Conservation (phyloP, 64 coral and sea anemone genomes). For the Pocillopora verrucosa region DNA sequence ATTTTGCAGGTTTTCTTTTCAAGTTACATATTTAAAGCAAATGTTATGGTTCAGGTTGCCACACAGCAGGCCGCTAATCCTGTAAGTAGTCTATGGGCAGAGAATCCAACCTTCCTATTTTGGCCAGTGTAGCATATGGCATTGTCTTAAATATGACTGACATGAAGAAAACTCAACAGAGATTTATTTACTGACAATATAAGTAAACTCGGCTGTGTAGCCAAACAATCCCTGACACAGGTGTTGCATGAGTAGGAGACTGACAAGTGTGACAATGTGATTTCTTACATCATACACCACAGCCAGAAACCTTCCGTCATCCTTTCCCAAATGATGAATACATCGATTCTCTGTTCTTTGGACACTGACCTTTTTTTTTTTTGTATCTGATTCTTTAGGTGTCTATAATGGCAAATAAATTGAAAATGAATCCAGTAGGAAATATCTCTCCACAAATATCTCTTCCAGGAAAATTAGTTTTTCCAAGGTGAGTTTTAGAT, state of each 20-base stretch:
- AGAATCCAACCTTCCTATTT: no score
- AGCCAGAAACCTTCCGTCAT: no score
- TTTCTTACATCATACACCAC: no score
- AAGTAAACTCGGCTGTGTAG: no score
- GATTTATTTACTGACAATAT: no score
- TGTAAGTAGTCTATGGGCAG: conserved; percentile 49
- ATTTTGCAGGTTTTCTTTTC: conserved; percentile 92
- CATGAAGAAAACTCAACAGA: no score
- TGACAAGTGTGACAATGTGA: no score
- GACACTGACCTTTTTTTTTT: background rate
- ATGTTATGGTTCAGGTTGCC: conserved; percentile 98
- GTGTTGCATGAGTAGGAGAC: no score
- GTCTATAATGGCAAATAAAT: conserved; percentile 88
- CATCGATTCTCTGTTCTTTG: background rate
- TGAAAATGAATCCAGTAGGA: conserved; percentile 61
- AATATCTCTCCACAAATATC: conserved; percentile 87
- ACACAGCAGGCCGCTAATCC: conserved; percentile 92
- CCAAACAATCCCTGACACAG: no score
- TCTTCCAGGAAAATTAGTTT: conserved; percentile 95
- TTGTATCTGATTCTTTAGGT: conserved; percentile 51
- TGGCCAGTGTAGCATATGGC: background rate
- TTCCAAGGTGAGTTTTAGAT: conserved; percentile 76
- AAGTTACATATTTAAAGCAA: conserved; percentile 94
- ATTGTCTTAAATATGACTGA: background rate
- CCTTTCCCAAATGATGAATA: background rate